Percentiles rank a stretch among this genome's conserved stretches.
These are phyloP conservation scores for Eupithecia dodoneata DNA, from an alignment of 2,888 invertebrate species.

Conservation along the genomic window DNA sequence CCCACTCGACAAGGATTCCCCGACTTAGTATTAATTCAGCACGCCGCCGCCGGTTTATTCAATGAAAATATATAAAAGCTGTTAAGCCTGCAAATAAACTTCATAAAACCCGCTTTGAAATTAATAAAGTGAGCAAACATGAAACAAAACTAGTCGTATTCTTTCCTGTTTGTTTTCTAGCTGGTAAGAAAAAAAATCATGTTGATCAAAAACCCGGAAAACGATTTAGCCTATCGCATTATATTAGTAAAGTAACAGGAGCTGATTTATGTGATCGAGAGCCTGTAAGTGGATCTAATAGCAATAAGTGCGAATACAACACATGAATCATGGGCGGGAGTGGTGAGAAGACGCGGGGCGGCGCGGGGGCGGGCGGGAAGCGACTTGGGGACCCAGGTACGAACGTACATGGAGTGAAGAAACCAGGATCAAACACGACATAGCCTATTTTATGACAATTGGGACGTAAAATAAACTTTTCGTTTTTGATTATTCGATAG, in stretches of 20 bases:
- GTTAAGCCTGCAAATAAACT: not conserved
- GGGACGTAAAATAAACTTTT: not conserved
- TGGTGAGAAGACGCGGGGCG: conserved; percentile 2
- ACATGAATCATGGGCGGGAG: conserved; percentile 35
- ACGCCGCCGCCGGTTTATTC: not conserved
- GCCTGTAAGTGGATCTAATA: conserved; percentile 25
- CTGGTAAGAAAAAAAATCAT: not conserved
- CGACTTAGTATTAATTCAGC: conserved; percentile 6
- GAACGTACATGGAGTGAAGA: not conserved
- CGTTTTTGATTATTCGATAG: not conserved
- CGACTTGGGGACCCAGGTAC: conserved; percentile 18
- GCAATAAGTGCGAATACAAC: conserved; percentile 36
- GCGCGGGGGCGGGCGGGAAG: conserved; percentile 20
- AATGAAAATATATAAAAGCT: not conserved
- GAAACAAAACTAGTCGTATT: too few species aligned
- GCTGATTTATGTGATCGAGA: conserved; percentile 1
- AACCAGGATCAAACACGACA: not conserved
- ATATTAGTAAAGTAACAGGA: not conserved
- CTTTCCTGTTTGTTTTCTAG: too few species aligned
- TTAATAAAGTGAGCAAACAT: too few species aligned
- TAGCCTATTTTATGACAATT: too few species aligned
- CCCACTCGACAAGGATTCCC: conserved; percentile 16
- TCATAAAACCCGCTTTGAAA: not conserved
- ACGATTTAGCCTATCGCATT: not conserved
- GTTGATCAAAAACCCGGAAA: not conserved